Conservation (phyloP, 2,888 invertebrate genomes). For the Mythimna vitellina region DNA sequence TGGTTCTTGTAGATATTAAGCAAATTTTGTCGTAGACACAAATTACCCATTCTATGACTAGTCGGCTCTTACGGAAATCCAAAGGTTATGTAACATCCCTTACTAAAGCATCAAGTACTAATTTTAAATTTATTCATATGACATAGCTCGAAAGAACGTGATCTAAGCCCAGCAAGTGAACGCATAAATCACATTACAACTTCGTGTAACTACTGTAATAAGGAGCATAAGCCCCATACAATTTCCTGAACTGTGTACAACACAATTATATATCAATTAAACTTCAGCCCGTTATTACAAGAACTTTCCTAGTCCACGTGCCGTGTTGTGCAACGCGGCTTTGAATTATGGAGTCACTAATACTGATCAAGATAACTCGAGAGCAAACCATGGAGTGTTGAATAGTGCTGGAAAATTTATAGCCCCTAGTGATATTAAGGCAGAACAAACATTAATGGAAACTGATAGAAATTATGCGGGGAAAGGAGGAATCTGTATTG, state of each 20-base stretch:
- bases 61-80: conserved; percentile 27
- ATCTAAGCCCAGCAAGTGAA: conserved; percentile 31
- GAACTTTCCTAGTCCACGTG: conserved; percentile 70
- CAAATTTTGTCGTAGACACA: conserved; percentile 3
- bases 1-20: conserved; percentile 16
- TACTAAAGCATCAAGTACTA: conserved; percentile 24
- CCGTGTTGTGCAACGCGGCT: conserved; percentile 73
- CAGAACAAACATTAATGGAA: conserved; percentile 63
- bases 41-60: conserved; percentile 32
- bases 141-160: conserved; percentile 50
- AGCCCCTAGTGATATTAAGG: conserved; percentile 66
- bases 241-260: conserved; percentile 61
- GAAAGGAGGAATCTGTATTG: conserved; percentile 48
- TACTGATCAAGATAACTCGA: conserved; percentile 77
- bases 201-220: conserved; percentile 51
- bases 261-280: conserved; percentile 72
- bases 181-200: conserved; percentile 52
- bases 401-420: conserved; percentile 76
- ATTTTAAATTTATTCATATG: conserved; percentile 43
- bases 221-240: conserved; percentile 36
- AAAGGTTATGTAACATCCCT: conserved; percentile 34
- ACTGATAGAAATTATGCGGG: conserved; percentile 67
- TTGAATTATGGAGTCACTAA: conserved; percentile 78
- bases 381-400: conserved; percentile 67
- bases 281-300: conserved; percentile 66